These are phyloP conservation scores for Conopomorpha cramerella DNA, from an alignment of 1,140 invertebrate species.

Conservation along the genomic window DNA sequence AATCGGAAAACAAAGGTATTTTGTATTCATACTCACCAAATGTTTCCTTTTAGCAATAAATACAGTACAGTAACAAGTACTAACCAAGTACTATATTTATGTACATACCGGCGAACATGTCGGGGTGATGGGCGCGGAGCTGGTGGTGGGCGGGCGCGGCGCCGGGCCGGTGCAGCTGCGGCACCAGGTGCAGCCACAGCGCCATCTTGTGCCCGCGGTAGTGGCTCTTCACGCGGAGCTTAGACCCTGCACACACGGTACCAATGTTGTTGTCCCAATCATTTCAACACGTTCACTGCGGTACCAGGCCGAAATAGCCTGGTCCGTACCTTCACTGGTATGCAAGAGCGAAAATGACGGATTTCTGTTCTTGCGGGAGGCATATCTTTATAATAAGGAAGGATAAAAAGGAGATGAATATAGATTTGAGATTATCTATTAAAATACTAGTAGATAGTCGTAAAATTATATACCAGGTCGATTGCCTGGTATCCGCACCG, in stretches of 20 bases:
- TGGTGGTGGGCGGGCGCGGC: constrained; percentile 79
- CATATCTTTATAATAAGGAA: no score
- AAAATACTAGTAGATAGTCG: no score
- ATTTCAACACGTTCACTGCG: no score
- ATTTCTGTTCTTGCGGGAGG: no score
- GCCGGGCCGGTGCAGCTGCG: constrained; percentile 81
- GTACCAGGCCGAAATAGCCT: no score
- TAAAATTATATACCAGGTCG: no score
- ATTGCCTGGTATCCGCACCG: no score
- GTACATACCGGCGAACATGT: constrained; percentile 70
- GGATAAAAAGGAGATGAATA: no score
- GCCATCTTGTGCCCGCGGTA: constrained; percentile 90
- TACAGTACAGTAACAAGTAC: neutral
- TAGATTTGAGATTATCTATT: no score
- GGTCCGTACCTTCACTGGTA: no score
- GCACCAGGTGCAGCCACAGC: constrained; percentile 90
- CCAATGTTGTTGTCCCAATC: no score
- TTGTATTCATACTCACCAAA: neutral
- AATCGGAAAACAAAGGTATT: constrained; percentile 11
- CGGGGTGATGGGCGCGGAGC: constrained; percentile 72
- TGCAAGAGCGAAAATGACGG: no score
- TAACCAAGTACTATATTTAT: neutral
- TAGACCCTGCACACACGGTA: constrained; percentile 64
- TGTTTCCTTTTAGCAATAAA: neutral
- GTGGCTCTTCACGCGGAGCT: constrained; percentile 77